Base-by-base conservation (phyloP, 2,888 invertebrate genomes). In the Eupithecia exiguata region DNA sequence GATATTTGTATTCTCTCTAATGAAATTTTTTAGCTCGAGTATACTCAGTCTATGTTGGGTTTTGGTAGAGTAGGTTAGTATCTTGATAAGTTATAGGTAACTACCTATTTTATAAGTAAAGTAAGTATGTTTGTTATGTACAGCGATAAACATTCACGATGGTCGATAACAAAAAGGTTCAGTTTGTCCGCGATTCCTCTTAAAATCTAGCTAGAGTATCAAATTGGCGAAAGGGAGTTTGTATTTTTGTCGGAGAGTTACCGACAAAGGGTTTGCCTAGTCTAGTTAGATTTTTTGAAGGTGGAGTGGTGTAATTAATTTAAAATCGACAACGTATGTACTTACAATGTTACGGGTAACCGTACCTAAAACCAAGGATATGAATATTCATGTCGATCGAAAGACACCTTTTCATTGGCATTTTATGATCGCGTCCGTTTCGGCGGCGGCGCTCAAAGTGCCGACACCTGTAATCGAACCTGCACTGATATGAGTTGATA, bases 351-450 rank as follows among this genome's bases (percentile, higher is more conserved):
- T 21, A 4, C 3, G 18, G 38, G n/a, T 36, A 10, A 65, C 38
- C 14, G 21, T 65, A 38, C 65, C 38, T 65, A 38, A 21, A 65
- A 65, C 36, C 36, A 65, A 40, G 40, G 14, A 25, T 38, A 21
- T 38, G 21, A 70, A 65, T 66, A 68, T 68, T 68, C 49, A 61
- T 63, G 67, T 73, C 61, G 49, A 49, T 67, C 67, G 30, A 73
- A 66, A 70, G 66, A 73, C 76, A 76, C 75, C 73, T 75, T 77
- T 69, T 78, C 71, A 76, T 77, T 72, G 49, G 69, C 72, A 76
- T 75, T 80, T 80, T 80, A 80, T 69, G 72, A 72, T n/a, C 53
- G 25, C 62, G 72, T 74, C 66, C 71, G 68, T 75, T 77, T 70
- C 66, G 70, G 69, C 68, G 69, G 72, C 69, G 25, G 16, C 58